These are phyloP conservation scores for Drosophila varians DNA, from an alignment of 1,140 invertebrate species.

Conservation along the genomic window DNA sequence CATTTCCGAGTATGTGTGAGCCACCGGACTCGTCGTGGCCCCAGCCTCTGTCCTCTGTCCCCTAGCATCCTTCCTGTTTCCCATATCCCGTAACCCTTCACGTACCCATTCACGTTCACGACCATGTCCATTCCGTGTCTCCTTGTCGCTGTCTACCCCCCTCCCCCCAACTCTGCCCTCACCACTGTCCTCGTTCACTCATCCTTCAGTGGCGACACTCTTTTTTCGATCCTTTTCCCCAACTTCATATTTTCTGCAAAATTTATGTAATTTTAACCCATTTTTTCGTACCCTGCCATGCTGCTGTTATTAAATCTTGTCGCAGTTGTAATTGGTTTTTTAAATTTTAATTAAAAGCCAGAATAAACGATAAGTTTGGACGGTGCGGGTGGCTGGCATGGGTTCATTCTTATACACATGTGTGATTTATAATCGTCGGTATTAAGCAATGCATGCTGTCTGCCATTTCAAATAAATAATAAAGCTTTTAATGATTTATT, in stretches of 20 bases:
- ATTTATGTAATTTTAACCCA: slow-evolving; percentile 76
- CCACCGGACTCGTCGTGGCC: slow-evolving; percentile 28
- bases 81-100: background rate
- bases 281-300: slow-evolving; percentile 30
- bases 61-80: background rate
- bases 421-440: slow-evolving; percentile 40
- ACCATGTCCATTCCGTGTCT: slow-evolving; percentile 43
- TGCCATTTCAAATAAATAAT: slow-evolving; percentile 42
- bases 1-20: slow-evolving; percentile 35
- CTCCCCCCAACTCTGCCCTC: background rate
- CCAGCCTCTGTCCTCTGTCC: background rate
- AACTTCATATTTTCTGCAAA: slow-evolving; percentile 75
- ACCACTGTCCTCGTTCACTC: background rate
- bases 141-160: slow-evolving; percentile 22
- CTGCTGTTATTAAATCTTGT: slow-evolving; percentile 70
- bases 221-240: slow-evolving; percentile 26
- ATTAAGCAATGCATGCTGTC: slow-evolving; percentile 23
- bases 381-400: slow-evolving; percentile 5
- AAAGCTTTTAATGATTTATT: slow-evolving; percentile 1
- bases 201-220: slow-evolving; percentile 30
- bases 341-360: slow-evolving; percentile 73
- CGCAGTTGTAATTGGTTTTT: slow-evolving; percentile 70
- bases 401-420: slow-evolving; percentile 29
- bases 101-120: slow-evolving; percentile 15
- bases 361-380: slow-evolving; percentile 60